Evolutionary conservation across 2,113 vertebrate species (phyloP).

Genomic region (human): DNA sequence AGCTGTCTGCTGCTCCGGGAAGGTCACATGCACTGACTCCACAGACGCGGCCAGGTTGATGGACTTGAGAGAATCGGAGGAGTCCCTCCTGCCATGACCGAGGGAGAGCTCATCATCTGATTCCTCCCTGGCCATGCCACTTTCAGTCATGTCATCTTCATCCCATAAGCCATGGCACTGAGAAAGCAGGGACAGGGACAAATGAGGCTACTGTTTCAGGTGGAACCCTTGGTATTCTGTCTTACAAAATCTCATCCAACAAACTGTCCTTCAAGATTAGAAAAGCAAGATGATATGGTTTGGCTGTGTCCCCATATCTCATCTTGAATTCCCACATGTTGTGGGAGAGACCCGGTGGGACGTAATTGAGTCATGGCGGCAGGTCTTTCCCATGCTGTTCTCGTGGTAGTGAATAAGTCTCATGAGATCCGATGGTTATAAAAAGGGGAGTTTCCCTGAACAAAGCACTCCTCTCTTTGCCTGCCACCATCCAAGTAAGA

Average conservation of each 20-base stretch:
- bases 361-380: too few species aligned
- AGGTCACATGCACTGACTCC: slow-evolving; percentile 91
- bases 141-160: slow-evolving; percentile 89
- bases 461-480: too few species aligned
- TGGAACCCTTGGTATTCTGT: neutral
- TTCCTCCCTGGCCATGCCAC: slow-evolving; percentile 83
- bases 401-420: too few species aligned
- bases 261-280: neutral
- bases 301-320: too few species aligned
- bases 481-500: too few species aligned
- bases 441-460: too few species aligned
- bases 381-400: too few species aligned
- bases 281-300: neutral
- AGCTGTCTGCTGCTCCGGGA: slow-evolving; percentile 88
- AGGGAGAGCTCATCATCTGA: slow-evolving; percentile 90
- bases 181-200: slow-evolving; percentile 22
- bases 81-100: slow-evolving; percentile 85
- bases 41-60: slow-evolving; percentile 90
- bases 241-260: too few species aligned
- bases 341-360: too few species aligned
- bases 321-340: too few species aligned
- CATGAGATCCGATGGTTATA: too few species aligned
- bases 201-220: neutral
- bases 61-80: slow-evolving; percentile 89
- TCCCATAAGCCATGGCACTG: slow-evolving; percentile 98